phyloP scores from a whole-genome alignment of 2,113 vertebrate species.

The Trichechus manatus region DNA sequence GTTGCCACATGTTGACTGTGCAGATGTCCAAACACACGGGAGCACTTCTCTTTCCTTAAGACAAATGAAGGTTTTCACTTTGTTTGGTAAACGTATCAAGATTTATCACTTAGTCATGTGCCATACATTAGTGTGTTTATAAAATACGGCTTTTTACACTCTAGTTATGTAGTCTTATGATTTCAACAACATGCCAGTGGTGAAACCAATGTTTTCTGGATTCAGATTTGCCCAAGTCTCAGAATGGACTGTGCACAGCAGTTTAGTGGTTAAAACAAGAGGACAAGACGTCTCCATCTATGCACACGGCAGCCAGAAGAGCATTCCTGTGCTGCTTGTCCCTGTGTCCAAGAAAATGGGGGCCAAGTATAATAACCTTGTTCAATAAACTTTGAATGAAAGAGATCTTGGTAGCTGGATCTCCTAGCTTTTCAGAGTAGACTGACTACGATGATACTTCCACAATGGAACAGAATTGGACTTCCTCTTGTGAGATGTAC shows the following conservation, averaged over 20 bases:
- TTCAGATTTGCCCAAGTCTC: conserved; percentile 57
- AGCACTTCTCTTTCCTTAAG: conserved; percentile 87
- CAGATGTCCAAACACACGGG: conserved; percentile 91
- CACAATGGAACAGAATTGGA: background rate
- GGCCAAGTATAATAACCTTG: background rate
- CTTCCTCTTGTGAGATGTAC: background rate
- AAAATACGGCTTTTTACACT: conserved; percentile 87
- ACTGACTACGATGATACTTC: background rate
- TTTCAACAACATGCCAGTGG: conserved; percentile 85
- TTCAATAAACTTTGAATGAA: background rate
- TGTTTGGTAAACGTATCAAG: conserved; percentile 91
- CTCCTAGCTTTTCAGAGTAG: background rate
- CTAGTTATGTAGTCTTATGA: conserved; percentile 83
- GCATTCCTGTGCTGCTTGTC: background rate
- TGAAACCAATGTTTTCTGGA: conserved; percentile 63
- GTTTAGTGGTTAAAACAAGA: conserved; percentile 22
- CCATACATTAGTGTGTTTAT: conserved; percentile 90
- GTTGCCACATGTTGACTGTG: conserved; percentile 91
- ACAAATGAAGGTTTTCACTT: conserved; percentile 89
- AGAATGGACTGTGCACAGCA: background rate
- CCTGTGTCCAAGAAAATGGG: background rate
- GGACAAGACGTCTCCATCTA: background rate
- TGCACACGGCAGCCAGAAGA: no score
- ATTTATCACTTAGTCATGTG: conserved; percentile 89
- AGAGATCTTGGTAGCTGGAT: background rate